Evolutionary conservation across 2,797 vertebrate species (phyloP), one percentile per base, ranked within the genome.

Genomic region (Xenops minutus): DNA sequence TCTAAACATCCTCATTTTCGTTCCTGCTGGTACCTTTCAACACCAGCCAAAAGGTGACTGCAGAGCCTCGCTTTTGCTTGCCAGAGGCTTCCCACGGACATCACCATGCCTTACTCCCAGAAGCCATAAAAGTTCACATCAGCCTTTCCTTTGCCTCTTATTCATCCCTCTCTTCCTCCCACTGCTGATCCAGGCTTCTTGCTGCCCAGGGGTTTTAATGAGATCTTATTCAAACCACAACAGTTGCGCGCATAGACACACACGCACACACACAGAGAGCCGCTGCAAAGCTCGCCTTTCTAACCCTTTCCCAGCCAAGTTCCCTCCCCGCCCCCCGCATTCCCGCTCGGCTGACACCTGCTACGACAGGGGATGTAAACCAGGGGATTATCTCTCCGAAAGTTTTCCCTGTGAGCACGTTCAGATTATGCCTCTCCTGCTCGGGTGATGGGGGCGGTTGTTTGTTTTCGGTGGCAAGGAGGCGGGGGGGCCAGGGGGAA

Each of bases 71-170:
- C 79, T 62, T 62, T 36, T 77, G 58, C 80, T 56, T 46, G 85
- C 85, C 89, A 92, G 85, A 92, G 85, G 63, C 91, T 91, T 83
- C 75, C 85, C 76, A 51, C 37, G 62, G 92, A 62, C 85, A 91
- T 13, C 58, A n/a, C 55, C 44, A 2, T 48, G 78, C 93, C 69
- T 88, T 26, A 46, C 81, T 91, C 80, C 37, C 62, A 89, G 75
- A 85, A 93, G 82, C 86, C 66, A 67, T 79, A 92, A 90, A 95
- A 97, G 93, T 96, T 96, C 86, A 62, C 51, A 83, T 34, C 89
- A 91, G 78, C 68, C 93, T 88, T 91, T 69, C 54, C 49, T 58
- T 59, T 39, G 51, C 79, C 68, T 84, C 76, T 66, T 51, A 71
- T 81, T 88, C 77, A 62, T 78, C 69, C 44, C 67, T 63, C 36